Base-by-base conservation (phyloP, 2,888 invertebrate species). In the Emesis russula region DNA sequence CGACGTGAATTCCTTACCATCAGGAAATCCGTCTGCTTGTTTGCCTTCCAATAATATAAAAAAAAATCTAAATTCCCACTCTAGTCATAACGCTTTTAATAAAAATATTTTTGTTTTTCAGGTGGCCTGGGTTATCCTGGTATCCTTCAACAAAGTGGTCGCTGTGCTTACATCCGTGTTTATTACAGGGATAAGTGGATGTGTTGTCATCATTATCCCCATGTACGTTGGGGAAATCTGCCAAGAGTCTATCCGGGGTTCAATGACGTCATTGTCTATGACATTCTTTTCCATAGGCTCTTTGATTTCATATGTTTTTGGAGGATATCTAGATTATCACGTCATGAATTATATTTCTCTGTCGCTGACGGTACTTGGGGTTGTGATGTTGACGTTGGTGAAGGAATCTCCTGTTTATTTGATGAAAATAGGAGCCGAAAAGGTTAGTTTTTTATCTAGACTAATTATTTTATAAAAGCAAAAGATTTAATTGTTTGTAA, bases 61-160 rank as follows among this genome's bases (percentile, higher is more conserved):
- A n/a, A n/a, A n/a, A n/a, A n/a, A n/a, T n/a, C n/a, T n/a, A n/a
- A n/a, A n/a, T n/a, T n/a, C n/a, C n/a, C n/a, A n/a, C n/a, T n/a
- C n/a, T n/a, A n/a, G n/a, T n/a, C n/a, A n/a, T n/a, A n/a, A 25
- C 25, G 25, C 25, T 70, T 86, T 0, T 92, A 94, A 87, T 90
- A 41, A 75, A 18, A 5, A 5, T 36, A 11, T 41, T 11, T 25
- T 36, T 36, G 66, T 76, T 79, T 82, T 95, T 0, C 96, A 98
- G 98, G 25, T 97, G 0, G 92, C 96, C 11, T 98, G 98, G 98
- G 53, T 95, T 0, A 89, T 98, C 70, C 93, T 98, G 85, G 94
- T 95, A 0, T 68, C 93, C 1, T 95, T 95, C 66, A 95, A 90
- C 9, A 91, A 93, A 18, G 97, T 98, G 0, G 97, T 97, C 83